Evolutionary conservation across 2,797 vertebrate species (phyloP), one percentile per base, ranked within the genome.

Genomic region (Chrosomus eos): DNA sequence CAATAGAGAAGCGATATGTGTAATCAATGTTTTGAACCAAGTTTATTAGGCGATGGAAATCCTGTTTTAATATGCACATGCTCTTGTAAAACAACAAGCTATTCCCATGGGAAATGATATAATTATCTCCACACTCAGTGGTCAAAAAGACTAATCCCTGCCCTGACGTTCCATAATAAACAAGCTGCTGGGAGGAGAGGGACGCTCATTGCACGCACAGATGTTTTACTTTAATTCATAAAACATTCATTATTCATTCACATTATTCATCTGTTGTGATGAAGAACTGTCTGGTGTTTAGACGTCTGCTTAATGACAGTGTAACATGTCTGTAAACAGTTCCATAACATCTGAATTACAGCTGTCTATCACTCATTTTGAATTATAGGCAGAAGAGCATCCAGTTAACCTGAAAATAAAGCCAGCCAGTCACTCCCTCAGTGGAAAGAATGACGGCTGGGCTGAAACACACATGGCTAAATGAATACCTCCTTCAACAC

Each of bases 361-460:
- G 43, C 81, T 70, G 21, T 86, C 78, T 68, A 33, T 87, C 83
- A 77, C 40, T 81, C 51, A 74, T 78, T 38, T 80, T 55, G 75
- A 88, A 82, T 82, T 82, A 86, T 73, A 82, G 90, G 90, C 89
- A 90, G 81, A 85, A 92, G 85, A 85, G 86, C 87, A 86, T 86
- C 90, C 88, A 92, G 91, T 92, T 90, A 94, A 92, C 93, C 67
- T 92, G 86, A 93, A 93, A 92, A 90, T 90, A 90, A 89, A 92
- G 85, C 77, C 83, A 88, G 75, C 55, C 90, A 87, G 90, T 92
- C 91, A 93, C 93, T 94, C 92, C 93, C 93, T 92, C 93, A 91
- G 87, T 93, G 93, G 94, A 94, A 94, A 93, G 90, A 92, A 93
- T 94, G 91, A 94, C 90, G 89, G 89, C 86, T 88, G 90, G 91